These are phyloP conservation scores for Proisotoma minuta DNA, from an alignment of 2,888 invertebrate genomes.

Conservation along the genomic window DNA sequence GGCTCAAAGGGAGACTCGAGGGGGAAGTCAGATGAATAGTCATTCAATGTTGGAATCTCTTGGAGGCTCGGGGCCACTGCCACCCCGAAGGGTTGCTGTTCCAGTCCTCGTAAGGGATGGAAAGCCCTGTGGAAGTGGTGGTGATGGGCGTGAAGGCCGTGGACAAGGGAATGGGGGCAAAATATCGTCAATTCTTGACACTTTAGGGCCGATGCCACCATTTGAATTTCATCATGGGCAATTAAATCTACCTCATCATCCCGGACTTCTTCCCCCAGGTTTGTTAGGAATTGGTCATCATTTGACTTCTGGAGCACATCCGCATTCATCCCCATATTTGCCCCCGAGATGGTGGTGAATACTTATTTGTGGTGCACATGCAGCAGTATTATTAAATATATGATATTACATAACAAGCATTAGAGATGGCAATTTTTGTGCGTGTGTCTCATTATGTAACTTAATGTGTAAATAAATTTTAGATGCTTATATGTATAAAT, in stretches of 20 bases:
- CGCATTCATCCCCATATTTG: background rate
- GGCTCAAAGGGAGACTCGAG: slow-evolving; percentile 38
- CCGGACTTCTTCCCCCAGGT: background rate
- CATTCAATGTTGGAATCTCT: slow-evolving; percentile 22
- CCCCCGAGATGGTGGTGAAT: slow-evolving; percentile 3
- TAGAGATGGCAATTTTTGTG: too few relatives aligned
- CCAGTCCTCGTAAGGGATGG: slow-evolving; percentile 92
- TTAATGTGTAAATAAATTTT: too few relatives aligned
- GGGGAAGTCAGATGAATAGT: slow-evolving; percentile 62
- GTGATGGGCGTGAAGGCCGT: background rate
- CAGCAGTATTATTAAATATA: too few relatives aligned
- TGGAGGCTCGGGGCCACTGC: slow-evolving; percentile 26
- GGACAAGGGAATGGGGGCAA: background rate
- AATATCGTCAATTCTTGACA: slow-evolving; percentile 1
- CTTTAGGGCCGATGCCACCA: background rate
- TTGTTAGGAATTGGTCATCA: background rate
- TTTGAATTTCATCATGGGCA: slow-evolving; percentile 1
- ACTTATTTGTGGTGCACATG: too few relatives aligned
- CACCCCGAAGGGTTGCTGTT: slow-evolving; percentile 83
- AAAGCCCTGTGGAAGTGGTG: slow-evolving; percentile 64
- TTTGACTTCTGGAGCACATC: background rate
- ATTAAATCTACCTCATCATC: background rate
- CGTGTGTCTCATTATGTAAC: too few relatives aligned
- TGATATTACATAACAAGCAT: too few relatives aligned
- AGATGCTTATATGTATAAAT: too few relatives aligned